Evolutionary conservation across 2,797 vertebrate genomes (phyloP).

Genomic region (Molossus alvarezi): DNA sequence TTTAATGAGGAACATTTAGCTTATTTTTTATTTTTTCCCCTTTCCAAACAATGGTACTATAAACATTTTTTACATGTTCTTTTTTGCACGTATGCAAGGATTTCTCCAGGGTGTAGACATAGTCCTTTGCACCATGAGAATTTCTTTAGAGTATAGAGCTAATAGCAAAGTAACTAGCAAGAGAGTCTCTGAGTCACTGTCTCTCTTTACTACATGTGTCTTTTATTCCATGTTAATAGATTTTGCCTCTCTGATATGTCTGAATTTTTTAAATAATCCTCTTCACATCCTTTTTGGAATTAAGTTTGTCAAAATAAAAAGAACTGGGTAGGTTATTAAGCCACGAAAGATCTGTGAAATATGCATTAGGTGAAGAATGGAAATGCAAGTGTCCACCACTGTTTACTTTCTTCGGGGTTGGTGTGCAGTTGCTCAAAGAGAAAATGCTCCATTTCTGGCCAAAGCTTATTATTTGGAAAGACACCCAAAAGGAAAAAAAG

Average conservation of each 20-base stretch:
- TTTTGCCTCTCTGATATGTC: neutral
- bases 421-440: neutral
- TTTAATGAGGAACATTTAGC: neutral
- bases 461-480: slow-evolving; percentile 16
- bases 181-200: neutral
- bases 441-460: neutral
- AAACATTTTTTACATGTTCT: neutral
- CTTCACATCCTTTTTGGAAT: neutral
- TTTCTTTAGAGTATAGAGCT: neutral
- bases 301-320: slow-evolving; percentile 16
- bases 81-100: neutral
- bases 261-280: slow-evolving; percentile 30
- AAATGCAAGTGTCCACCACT: neutral
- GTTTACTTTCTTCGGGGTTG: neutral
- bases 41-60: neutral
- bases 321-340: neutral
- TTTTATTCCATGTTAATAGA: slow-evolving; percentile 4
- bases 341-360: neutral
- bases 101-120: neutral
- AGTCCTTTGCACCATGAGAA: neutral
- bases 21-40: neutral
- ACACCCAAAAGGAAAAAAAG: neutral
- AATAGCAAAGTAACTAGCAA: neutral
- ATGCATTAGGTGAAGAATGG: neutral
- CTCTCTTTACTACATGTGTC: neutral